Conservation (phyloP, 2,113 vertebrate species). For the Chunga burmeisteri region DNA sequence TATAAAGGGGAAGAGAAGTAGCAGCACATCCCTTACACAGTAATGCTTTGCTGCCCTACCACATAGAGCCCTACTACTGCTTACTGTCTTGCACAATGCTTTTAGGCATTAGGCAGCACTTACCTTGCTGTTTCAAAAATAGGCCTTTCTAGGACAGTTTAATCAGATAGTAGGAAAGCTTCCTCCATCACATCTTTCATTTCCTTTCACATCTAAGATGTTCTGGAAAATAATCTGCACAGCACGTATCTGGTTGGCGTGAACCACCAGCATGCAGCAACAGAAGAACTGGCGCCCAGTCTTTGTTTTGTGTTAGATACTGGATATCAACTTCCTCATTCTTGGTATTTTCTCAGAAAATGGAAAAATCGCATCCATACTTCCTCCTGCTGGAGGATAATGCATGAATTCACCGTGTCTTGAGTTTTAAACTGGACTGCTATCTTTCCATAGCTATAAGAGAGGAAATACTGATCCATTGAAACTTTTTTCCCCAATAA, state of each 20-base stretch:
- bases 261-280: background rate
- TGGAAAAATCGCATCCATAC: background rate
- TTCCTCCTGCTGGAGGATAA: background rate
- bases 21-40: background rate
- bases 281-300: background rate
- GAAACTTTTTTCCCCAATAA: background rate
- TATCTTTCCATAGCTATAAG: background rate
- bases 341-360: background rate
- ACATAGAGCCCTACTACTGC: background rate
- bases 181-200: background rate
- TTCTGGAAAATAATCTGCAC: background rate
- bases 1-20: background rate
- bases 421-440: background rate
- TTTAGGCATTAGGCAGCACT: background rate
- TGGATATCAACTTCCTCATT: background rate
- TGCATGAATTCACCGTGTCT: background rate
- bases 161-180: background rate
- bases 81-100: background rate
- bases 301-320: conserved; percentile 25
- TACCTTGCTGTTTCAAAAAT: background rate
- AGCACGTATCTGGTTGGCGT: background rate
- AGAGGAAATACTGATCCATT: background rate
- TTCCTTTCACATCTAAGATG: background rate
- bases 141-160: background rate
- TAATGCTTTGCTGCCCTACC: background rate